phyloP scores from a whole-genome alignment of 2,113 vertebrate species.

The Neoarius graeffei region DNA sequence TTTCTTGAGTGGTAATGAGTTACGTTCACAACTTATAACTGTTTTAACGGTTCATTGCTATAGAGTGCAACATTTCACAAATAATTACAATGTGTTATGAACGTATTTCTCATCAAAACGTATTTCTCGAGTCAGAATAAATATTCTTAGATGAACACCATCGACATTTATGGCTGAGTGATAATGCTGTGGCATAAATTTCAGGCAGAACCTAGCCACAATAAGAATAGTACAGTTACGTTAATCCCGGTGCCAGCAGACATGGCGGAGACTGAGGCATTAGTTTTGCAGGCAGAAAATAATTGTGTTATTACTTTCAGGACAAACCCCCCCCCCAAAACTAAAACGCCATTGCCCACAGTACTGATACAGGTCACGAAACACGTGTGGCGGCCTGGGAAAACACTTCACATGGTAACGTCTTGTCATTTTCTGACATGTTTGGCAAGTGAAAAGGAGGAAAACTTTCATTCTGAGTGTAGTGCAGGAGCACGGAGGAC shows the following conservation, averaged over 20 bases:
- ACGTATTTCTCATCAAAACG: neutral
- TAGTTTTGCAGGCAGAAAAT: neutral
- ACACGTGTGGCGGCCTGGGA: neutral
- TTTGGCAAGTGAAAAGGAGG: neutral
- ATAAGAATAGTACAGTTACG: neutral
- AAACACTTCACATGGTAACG: neutral
- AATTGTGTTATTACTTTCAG: neutral
- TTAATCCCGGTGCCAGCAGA: slow-evolving; percentile 16
- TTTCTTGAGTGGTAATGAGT: neutral
- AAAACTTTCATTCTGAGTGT: neutral
- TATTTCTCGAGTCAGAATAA: neutral
- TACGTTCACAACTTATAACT: neutral
- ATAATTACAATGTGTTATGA: neutral
- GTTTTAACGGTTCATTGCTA: neutral
- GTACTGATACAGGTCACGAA: neutral
- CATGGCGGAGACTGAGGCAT: neutral
- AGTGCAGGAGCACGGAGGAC: neutral
- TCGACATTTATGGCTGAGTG: neutral
- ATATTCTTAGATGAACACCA: neutral
- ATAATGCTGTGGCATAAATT: neutral
- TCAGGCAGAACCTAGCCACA: slow-evolving; percentile 1
- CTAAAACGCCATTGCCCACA: no score
- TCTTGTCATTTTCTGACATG: neutral
- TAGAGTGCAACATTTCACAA: neutral
- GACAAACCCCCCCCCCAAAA: neutral